Conservation (phyloP, 2,888 invertebrate genomes). For the Temnothorax rugatulus region DNA sequence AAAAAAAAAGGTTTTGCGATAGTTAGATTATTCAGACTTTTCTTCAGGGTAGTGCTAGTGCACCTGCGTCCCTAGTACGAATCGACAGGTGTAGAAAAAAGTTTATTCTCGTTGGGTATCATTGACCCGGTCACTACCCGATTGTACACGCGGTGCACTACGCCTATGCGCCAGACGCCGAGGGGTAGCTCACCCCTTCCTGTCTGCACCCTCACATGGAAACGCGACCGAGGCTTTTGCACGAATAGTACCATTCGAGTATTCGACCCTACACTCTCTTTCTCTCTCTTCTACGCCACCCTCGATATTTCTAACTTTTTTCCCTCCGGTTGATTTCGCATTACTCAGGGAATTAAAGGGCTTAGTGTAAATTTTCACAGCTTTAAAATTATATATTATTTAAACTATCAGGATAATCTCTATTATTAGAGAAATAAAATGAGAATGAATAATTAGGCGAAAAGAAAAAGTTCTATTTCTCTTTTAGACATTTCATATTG, state of each 20-base stretch:
- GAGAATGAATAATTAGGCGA: not conserved
- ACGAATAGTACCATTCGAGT: constrained; percentile 74
- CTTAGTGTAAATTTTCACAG: constrained; percentile 13
- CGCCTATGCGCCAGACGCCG: constrained; percentile 83
- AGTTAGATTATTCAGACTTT: constrained; percentile 23
- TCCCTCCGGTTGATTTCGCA: constrained; percentile 55
- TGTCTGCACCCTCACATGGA: constrained; percentile 83
- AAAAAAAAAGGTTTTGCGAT: not conserved
- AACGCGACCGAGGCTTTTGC: constrained; percentile 76
- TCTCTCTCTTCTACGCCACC: not conserved
- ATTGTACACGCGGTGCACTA: constrained; percentile 72
- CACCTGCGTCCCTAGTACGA: constrained; percentile 64
- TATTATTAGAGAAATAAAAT: constrained; percentile 16
- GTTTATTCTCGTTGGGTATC: constrained; percentile 70
- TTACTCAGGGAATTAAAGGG: constrained; percentile 66
- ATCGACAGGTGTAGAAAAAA: constrained; percentile 77
- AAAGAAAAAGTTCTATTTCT: not conserved
- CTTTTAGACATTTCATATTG: not conserved
- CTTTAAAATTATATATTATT: constrained; percentile 19
- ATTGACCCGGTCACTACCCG: constrained; percentile 79
- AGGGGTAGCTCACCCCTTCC: constrained; percentile 83
- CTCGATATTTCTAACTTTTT: constrained; percentile 11
- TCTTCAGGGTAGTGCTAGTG: constrained; percentile 37
- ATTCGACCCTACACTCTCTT: constrained; percentile 63
- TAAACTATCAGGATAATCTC: not conserved